These are phyloP conservation scores for Sebastes iracundus DNA, from an alignment of 2,797 vertebrate genomes.

Conservation along the genomic window DNA sequence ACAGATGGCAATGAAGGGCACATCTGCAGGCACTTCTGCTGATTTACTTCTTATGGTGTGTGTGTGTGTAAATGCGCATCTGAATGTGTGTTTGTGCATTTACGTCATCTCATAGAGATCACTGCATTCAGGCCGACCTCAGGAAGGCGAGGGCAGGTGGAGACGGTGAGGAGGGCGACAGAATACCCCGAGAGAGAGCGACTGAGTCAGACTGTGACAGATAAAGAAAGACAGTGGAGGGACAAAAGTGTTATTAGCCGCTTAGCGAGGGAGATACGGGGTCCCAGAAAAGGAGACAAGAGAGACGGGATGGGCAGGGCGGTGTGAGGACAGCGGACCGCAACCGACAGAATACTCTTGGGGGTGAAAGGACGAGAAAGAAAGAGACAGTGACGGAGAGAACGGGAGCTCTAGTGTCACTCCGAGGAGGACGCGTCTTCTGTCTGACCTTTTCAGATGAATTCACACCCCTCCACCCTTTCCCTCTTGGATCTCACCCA, in stretches of 20 bases:
- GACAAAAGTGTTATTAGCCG: conserved; percentile 18
- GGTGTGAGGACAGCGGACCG: conserved; percentile 2
- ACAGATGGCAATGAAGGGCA: conserved; percentile 68
- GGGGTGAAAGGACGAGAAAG: conserved; percentile 33
- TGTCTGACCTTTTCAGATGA: conserved; percentile 69
- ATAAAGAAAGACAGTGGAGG: conserved; percentile 29
- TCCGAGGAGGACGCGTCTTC: conserved; percentile 48
- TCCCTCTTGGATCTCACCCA: background rate
- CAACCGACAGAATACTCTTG: conserved; percentile 26
- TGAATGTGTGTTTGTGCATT: conserved; percentile 3
- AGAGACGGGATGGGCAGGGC: background rate
- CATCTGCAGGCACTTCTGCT: conserved; percentile 63
- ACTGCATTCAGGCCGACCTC: conserved; percentile 28
- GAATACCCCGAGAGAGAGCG: conserved; percentile 1
- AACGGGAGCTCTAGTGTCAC: conserved; percentile 34
- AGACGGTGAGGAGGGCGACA: background rate
- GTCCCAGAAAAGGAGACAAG: conserved; percentile 10
- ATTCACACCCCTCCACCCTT: conserved; percentile 48
- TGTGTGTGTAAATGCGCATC: background rate
- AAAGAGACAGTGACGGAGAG: conserved; percentile 47
- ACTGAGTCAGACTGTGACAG: conserved; percentile 24
- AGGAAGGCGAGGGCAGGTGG: conserved; percentile 13
- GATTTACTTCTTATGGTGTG: conserved; percentile 36
- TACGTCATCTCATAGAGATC: conserved; percentile 47
- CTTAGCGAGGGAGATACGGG: background rate